phyloP scores from a whole-genome alignment of 1,140 invertebrate genomes.

The Diabrotica undecimpunctata region DNA sequence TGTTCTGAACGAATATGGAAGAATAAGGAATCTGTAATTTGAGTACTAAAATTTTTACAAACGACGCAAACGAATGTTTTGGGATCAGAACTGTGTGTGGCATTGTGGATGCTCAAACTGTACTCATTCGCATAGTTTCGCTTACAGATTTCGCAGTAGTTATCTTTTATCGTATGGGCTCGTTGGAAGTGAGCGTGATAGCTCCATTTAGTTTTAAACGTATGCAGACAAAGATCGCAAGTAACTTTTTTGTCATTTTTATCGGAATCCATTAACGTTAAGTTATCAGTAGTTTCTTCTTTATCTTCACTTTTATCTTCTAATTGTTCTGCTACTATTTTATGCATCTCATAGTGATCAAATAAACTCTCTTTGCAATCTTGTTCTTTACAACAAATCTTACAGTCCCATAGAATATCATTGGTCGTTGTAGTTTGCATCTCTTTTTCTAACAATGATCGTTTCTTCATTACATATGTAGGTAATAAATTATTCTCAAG shows the following conservation, averaged over 20 bases:
- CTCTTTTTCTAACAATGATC: no score
- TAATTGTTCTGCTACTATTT: not conserved
- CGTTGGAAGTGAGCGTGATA: slow-evolving; percentile 25
- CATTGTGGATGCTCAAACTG: not conserved
- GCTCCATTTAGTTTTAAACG: slow-evolving; percentile 30
- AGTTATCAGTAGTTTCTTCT: slow-evolving; percentile 24
- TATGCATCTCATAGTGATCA: not conserved
- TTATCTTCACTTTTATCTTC: slow-evolving; percentile 34
- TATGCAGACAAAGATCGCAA: slow-evolving; percentile 49
- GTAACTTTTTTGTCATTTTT: slow-evolving; percentile 15
- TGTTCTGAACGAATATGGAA: not conserved
- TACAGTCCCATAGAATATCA: not conserved
- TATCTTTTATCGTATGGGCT: slow-evolving; percentile 22
- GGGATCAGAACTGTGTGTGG: not conserved
- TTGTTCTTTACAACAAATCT: not conserved
- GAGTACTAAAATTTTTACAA: not conserved
- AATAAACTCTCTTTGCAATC: not conserved
- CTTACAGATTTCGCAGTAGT: not conserved
- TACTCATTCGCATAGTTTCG: not conserved
- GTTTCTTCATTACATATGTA: no score
- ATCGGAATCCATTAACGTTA: no score
- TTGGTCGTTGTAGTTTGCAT: no score
- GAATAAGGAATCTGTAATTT: not conserved
- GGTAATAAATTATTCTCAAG: no score
- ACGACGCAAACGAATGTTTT: not conserved